These are phyloP conservation scores for Pseudachorutes palmiensis DNA, from an alignment of 1,140 invertebrate species.

Conservation along the genomic window DNA sequence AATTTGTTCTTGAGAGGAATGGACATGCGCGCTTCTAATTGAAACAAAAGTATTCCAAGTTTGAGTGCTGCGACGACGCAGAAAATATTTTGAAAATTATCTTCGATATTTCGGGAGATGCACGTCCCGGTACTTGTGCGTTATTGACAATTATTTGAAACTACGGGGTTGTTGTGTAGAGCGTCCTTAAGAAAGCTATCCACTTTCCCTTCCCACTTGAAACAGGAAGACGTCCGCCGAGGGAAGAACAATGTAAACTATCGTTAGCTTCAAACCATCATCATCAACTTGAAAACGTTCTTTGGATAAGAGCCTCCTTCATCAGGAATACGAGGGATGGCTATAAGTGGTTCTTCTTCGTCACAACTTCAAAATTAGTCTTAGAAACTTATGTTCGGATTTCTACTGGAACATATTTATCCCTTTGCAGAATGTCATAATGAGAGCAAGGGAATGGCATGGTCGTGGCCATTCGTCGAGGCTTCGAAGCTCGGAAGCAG, in stretches of 20 bases:
- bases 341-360: conserved; percentile 9
- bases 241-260: background rate
- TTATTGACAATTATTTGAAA: background rate
- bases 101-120: too few species aligned
- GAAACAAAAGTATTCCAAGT: too few species aligned
- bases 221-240: background rate
- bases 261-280: background rate
- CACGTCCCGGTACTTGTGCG: background rate
- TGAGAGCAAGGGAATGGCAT: conserved; percentile 1
- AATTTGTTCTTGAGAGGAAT: too few species aligned
- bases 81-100: too few species aligned
- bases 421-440: conserved; percentile 9
- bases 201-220: conserved; percentile 1
- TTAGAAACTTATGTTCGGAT: background rate
- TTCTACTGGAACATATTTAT: conserved; percentile 2
- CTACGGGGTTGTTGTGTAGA: background rate
- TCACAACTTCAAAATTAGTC: background rate
- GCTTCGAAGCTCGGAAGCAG: background rate
- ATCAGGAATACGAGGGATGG: background rate
- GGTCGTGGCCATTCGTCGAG: background rate
- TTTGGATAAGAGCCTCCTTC: background rate
- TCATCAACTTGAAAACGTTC: conserved; percentile 9
- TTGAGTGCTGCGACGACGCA: too few species aligned
- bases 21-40: too few species aligned
- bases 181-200: background rate